phyloP scores from a whole-genome alignment of 2,797 vertebrate species.

The Gephyroberyx darwinii region DNA sequence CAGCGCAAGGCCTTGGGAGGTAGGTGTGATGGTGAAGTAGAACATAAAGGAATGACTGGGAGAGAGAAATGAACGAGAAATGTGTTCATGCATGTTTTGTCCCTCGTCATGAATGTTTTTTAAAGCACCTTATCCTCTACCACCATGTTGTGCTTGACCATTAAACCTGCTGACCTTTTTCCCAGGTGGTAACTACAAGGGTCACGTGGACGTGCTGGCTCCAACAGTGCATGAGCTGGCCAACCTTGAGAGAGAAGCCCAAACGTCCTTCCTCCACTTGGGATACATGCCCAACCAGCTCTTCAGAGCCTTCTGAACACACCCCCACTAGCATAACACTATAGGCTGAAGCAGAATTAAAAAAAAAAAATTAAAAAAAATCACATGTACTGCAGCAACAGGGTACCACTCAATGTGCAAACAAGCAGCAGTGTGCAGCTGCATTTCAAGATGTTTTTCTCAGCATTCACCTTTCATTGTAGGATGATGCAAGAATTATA shows the following conservation, averaged over 20 bases:
- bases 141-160: conserved; percentile 1
- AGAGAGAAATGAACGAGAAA: neutral
- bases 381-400: conserved; percentile 9
- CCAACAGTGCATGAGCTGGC: conserved; percentile 95
- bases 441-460: neutral
- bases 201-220: conserved; percentile 95
- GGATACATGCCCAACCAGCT: conserved; percentile 96
- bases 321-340: conserved; percentile 5
- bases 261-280: conserved; percentile 95
- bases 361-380: neutral
- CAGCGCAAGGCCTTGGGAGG: conserved; percentile 88
- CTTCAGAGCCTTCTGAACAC: conserved; percentile 91
- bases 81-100: neutral
- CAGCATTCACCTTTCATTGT: neutral
- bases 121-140: neutral
- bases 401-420: neutral
- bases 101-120: neutral
- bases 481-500: neutral
- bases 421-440: neutral
- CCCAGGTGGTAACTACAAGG: conserved; percentile 92
- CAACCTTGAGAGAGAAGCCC: conserved; percentile 94
- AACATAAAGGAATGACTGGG: too few species aligned
- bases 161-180: conserved; percentile 9
- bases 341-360: conserved; percentile 1
- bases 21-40: conserved; percentile 55